phyloP scores from a whole-genome alignment of 2,888 invertebrate genomes.

The Aromia moschata region DNA sequence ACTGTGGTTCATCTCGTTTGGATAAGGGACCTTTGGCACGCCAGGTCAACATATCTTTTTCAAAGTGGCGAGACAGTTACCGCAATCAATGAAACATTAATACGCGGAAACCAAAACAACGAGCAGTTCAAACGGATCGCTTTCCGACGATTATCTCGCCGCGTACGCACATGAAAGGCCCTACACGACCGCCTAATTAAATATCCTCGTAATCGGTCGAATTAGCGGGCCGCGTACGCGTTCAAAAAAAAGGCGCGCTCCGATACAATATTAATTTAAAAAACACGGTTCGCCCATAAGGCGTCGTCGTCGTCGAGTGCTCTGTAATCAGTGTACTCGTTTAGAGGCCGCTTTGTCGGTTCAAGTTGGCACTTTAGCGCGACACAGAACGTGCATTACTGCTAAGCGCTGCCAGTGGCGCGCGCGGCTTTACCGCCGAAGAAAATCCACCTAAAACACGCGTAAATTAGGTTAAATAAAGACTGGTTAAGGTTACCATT shows the following conservation, averaged over 20 bases:
- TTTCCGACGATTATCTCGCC: slow-evolving; percentile 6
- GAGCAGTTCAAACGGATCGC: slow-evolving; percentile 1
- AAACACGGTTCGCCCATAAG: slow-evolving; percentile 46
- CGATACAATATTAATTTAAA: slow-evolving; percentile 42
- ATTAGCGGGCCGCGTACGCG: slow-evolving; percentile 38
- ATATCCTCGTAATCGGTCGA: slow-evolving; percentile 40
- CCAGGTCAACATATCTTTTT: no score
- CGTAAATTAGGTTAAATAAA: no score
- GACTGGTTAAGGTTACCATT: no score
- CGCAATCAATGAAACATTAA: no score
- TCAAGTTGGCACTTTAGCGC: slow-evolving; percentile 49
- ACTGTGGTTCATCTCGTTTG: no score
- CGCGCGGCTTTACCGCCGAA: no score
- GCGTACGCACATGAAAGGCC: not conserved
- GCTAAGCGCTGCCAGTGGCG: slow-evolving; percentile 17
- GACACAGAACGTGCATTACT: slow-evolving; percentile 55
- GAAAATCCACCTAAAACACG: no score
- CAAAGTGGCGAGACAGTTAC: no score
- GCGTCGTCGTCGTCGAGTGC: slow-evolving; percentile 37
- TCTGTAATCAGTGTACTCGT: slow-evolving; percentile 51
- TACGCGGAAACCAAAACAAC: slow-evolving; percentile 2
- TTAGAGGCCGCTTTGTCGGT: slow-evolving; percentile 51
- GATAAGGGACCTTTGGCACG: no score
- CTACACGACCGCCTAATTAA: slow-evolving; percentile 42
- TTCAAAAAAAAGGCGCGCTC: slow-evolving; percentile 35